Evolutionary conservation across 2,113 vertebrate genomes (phyloP).

Genomic region (Emydura subglobosa): DNA sequence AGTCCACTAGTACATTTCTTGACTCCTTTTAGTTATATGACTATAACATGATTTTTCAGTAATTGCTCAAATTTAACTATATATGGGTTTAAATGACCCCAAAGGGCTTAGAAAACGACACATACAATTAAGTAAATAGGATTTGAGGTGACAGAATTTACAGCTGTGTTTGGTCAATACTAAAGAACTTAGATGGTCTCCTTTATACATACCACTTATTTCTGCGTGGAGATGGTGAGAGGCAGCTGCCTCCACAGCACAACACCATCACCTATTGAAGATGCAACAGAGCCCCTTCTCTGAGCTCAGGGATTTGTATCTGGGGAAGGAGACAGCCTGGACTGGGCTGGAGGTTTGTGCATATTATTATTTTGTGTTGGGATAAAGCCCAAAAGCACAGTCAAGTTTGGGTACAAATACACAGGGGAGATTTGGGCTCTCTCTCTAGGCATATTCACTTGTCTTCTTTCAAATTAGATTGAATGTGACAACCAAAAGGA

Average conservation of each 20-base stretch:
- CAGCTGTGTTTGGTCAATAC: background rate
- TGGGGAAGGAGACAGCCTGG: background rate
- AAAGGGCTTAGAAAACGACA: background rate
- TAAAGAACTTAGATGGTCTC: background rate
- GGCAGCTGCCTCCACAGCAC: background rate
- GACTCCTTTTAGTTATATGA: background rate
- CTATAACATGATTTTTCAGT: background rate
- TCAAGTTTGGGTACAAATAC: background rate
- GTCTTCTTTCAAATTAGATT: too few species aligned
- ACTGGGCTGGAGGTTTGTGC: background rate
- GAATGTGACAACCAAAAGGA: background rate
- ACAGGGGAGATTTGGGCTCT: fast-evolving
- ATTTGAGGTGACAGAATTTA: background rate
- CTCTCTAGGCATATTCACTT: background rate
- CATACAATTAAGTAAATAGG: background rate
- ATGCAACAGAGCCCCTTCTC: background rate
- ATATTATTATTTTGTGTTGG: background rate
- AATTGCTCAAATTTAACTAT: background rate
- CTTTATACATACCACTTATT: background rate
- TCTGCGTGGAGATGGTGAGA: background rate
- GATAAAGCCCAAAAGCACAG: background rate
- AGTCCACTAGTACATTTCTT: background rate
- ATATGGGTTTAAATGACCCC: background rate
- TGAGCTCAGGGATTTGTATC: background rate
- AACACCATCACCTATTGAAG: background rate